phyloP scores from a whole-genome alignment of 2,113 vertebrate genomes.

The Oreochromis tanganicae region DNA sequence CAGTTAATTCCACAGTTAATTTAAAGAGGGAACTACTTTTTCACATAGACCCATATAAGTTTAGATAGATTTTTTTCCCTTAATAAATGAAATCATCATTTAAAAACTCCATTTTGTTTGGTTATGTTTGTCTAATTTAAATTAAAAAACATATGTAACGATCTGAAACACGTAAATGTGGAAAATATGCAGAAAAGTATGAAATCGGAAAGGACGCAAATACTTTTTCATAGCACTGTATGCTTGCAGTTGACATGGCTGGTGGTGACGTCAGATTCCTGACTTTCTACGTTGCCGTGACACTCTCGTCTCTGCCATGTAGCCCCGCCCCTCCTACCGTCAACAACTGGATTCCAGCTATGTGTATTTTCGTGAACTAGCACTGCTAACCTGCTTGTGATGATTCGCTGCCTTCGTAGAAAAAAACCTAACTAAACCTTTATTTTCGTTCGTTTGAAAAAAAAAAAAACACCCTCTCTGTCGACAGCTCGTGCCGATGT shows the following conservation, averaged over 20 bases:
- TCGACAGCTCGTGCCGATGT: conserved; percentile 16
- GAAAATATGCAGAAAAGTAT: background rate
- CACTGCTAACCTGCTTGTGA: conserved; percentile 31
- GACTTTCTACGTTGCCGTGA: conserved; percentile 12
- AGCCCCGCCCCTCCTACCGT: conserved; percentile 47
- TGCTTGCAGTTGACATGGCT: background rate
- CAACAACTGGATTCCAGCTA: conserved; percentile 63
- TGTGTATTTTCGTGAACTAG: conserved; percentile 49
- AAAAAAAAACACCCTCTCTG: background rate
- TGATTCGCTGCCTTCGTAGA: background rate
- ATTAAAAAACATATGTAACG: background rate
- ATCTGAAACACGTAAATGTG: background rate
- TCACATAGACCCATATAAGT: background rate
- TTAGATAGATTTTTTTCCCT: background rate
- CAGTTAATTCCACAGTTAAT: background rate
- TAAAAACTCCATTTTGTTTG: background rate
- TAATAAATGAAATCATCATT: background rate
- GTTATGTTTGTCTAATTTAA: background rate
- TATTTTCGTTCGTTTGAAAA: background rate
- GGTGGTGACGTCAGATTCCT: background rate
- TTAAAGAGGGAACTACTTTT: background rate
- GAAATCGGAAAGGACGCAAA: background rate
- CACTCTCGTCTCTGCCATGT: background rate
- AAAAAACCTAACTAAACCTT: background rate
- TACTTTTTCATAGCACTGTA: background rate